Evolutionary conservation across 2,888 invertebrate species (phyloP).

Genomic region (Corythucha ciliata): DNA sequence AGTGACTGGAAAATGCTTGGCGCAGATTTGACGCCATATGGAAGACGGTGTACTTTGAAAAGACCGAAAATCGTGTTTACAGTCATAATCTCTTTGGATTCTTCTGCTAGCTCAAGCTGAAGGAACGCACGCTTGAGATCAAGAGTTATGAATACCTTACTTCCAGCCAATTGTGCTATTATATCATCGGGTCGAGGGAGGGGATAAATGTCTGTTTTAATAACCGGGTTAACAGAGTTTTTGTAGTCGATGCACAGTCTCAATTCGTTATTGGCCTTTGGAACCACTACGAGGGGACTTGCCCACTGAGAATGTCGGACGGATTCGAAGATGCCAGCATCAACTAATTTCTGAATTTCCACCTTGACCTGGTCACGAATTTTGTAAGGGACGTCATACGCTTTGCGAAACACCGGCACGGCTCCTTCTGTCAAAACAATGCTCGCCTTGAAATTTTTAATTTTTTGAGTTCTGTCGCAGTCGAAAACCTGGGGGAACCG

Average conservation of each 20-base stretch:
- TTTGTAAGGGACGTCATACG: constrained; percentile 22
- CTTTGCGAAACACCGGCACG: constrained; percentile 23
- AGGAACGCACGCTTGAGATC: not conserved
- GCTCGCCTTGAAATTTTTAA: constrained; percentile 16
- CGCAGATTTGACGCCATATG: not conserved
- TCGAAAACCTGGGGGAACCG: too few species aligned
- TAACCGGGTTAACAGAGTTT: constrained; percentile 12
- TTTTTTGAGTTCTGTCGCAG: too few species aligned
- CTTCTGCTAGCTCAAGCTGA: not conserved
- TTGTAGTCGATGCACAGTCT: constrained; percentile 4
- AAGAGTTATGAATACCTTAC: constrained; percentile 4
- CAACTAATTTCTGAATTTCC: constrained; percentile 17
- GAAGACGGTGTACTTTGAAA: not conserved
- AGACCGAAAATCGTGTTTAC: constrained; percentile 11
- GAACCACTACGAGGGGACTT: not conserved
- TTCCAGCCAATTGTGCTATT: constrained; percentile 7
- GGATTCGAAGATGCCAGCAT: constrained; percentile 17
- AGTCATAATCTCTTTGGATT: not conserved
- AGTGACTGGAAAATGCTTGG: constrained; percentile 8
- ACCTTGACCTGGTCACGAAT: constrained; percentile 11
- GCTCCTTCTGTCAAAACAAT: constrained; percentile 22
- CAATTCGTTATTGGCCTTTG: constrained; percentile 13
- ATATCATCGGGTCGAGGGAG: constrained; percentile 22
- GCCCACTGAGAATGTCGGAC: constrained; percentile 24
- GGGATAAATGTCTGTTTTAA: constrained; percentile 22